Evolutionary conservation across 2,797 vertebrate genomes (phyloP), one percentile per base, ranked within the genome.

Genomic region (Tympanoctomys barrerae): DNA sequence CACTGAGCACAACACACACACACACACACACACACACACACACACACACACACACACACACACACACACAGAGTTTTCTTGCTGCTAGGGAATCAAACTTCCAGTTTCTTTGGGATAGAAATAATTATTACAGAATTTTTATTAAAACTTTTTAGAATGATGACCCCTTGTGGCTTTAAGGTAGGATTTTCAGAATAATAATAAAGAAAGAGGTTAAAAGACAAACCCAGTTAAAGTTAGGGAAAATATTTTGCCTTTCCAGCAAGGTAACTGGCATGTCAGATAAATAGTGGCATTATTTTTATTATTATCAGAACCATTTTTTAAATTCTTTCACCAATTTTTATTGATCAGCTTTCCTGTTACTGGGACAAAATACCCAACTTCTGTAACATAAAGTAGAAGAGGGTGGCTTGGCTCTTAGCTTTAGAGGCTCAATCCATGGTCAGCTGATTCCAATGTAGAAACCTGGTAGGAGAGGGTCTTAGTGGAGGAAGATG

Each of bases 111-210:
- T 90, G 84, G 54, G 88, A 57, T 49, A 26, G 26, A 82, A n/a
- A 21, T 83, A 78, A 85, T 94, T 87, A 78, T 92, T 91, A 92
- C 70, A 82, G 62, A 87, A 88, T 10, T 24, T 88, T 95, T 61
- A n/a, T 78, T 90, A 22, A 95, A 91, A 83, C 94, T 59, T 82
- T 88, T 96, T 54, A 33, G 54, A 78, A 78, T 16, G 33, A 70
- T 93, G 54, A 42, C 18, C 18, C 36, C 14, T 75, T 85, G 80
- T 82, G 61, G 31, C 33, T 91, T 80, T 13, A 94, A 91, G 39
- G 64, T 66, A 49, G 22, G 31, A 61, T 71, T 97, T 46, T 14
- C 42, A 49, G 39, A 77, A 49, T 49, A 64, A 85, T 14, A 42
- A 49, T 22, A 79, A 62, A 39, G 64, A 66, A 86, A 78, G 78